These are phyloP conservation scores for Epinephelus lanceolatus DNA, from an alignment of 2,113 vertebrate species.

Conservation along the genomic window DNA sequence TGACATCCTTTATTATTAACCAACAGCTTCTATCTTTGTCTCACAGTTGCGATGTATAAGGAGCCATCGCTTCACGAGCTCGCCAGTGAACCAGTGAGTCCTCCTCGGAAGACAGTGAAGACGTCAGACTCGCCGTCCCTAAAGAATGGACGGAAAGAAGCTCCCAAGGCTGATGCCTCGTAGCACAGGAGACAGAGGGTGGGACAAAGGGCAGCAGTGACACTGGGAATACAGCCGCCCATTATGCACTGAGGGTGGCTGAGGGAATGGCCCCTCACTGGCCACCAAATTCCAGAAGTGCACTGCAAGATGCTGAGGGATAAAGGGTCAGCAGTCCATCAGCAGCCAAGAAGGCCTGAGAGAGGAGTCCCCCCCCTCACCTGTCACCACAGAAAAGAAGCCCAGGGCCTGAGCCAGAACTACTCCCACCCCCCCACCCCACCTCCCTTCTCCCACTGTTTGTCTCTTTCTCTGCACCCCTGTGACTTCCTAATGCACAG, in stretches of 20 bases:
- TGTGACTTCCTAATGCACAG: conserved; percentile 42
- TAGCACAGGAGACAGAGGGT: conserved; percentile 83
- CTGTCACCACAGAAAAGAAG: conserved; percentile 48
- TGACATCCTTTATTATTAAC: conserved; percentile 23
- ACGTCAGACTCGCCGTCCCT: conserved; percentile 81
- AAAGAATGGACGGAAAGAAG: conserved; percentile 81
- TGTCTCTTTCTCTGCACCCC: conserved; percentile 28
- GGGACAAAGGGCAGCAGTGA: conserved; percentile 74
- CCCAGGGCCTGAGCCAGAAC: conserved; percentile 36
- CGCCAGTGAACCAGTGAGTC: conserved; percentile 81
- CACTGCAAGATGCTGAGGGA: conserved; percentile 60
- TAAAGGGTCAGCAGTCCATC: conserved; percentile 59
- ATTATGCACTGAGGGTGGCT: conserved; percentile 69
- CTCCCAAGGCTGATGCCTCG: conserved; percentile 81
- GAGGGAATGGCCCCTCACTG: conserved; percentile 46
- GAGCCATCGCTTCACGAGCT: conserved; percentile 91
- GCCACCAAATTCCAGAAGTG: conserved; percentile 59
- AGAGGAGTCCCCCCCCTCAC: conserved; percentile 56
- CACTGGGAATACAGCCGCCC: conserved; percentile 70
- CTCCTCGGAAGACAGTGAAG: conserved; percentile 83
- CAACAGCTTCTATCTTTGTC: conserved; percentile 45
- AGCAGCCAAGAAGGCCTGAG: conserved; percentile 53
- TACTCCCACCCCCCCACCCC: not conserved
- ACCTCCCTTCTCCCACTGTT: not conserved
- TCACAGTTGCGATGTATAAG: conserved; percentile 89